Evolutionary conservation across 2,113 vertebrate species (phyloP).

Genomic region (Tragelaphus imberbis): DNA sequence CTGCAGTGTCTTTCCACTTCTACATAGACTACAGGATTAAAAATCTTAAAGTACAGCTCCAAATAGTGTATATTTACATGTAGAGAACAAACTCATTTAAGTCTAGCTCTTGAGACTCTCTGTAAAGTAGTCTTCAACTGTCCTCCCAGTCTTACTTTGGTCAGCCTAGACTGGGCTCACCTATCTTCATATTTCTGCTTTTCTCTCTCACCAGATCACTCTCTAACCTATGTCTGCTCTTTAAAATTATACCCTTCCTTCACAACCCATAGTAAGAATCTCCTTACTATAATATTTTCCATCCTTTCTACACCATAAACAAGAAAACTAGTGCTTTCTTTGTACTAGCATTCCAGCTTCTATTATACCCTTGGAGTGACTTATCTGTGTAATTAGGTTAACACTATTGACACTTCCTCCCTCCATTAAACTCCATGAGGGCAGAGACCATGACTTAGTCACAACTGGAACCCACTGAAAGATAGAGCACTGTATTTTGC

Average conservation of each 20-base stretch:
- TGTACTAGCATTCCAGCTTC: background rate
- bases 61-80: background rate
- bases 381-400: background rate
- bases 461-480: background rate
- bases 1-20: background rate
- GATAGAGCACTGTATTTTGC: background rate
- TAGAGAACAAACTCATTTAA: background rate
- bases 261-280: background rate
- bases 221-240: background rate
- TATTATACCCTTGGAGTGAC: background rate
- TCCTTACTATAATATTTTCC: background rate
- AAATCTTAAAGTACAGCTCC: background rate
- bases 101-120: background rate
- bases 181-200: background rate
- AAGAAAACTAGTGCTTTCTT: background rate
- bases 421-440: background rate
- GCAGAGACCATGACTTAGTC: background rate
- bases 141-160: background rate
- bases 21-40: background rate
- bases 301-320: background rate
- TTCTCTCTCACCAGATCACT: background rate
- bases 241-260: slow-evolving; percentile 3
- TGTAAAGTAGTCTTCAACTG: background rate
- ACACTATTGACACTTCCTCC: background rate
- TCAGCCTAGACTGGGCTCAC: background rate